Base-by-base conservation (phyloP, 2,113 vertebrate genomes). In the Oryzias celebensis region DNA sequence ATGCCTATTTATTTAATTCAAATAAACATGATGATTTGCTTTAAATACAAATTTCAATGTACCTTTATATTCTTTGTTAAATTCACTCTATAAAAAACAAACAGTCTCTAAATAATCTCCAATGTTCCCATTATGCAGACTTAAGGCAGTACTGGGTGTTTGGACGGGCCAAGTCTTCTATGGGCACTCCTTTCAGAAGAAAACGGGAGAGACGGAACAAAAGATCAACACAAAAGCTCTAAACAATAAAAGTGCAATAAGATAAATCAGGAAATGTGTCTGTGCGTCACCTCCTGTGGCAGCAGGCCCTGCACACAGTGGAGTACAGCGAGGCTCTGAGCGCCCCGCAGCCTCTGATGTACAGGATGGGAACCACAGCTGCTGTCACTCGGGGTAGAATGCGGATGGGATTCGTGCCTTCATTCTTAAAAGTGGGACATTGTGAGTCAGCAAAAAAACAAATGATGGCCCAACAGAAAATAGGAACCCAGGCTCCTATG, bases 331-430 rank as follows among this genome's bases (percentile, higher is more conserved):
- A 83, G 5, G 26, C 63, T 50, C 75, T 81, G 58, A 93, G 80
- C 43, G 77, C 68, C 3, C 66, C 18, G 75, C 92, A 92, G 10
- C 92, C 91, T 59, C 78, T 71, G 26, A 92, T 72, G 79, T 93
- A 92, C 57, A 93, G 66, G 1, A 91, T 6, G 1, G 91, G 92
- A 3, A 91, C 93, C 41, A 92, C 45, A 4, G 70, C 81, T 0
- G 91, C 87, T 48, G 92, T 93, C 0, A 93, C 10, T 14, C 91
- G 76, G 20, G 92, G 91, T 49, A 93, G 46, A 61, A 90, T 76
- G 18, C 87, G 86, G 1, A 92, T 20, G 0, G 90, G 89, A 76
- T 92, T 88, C 1, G 89, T 86, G 59, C 90, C 90, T 31, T 92
- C 88, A 14, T 92, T 92, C 54, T 47, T 85, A 58, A 89, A 87